Evolutionary conservation across 30 jellyfish, hydroid and myxozoan genomes (phyloP), one percentile per base, ranked within the genome.

Genomic region (Pseudorhiza aurosa): DNA sequence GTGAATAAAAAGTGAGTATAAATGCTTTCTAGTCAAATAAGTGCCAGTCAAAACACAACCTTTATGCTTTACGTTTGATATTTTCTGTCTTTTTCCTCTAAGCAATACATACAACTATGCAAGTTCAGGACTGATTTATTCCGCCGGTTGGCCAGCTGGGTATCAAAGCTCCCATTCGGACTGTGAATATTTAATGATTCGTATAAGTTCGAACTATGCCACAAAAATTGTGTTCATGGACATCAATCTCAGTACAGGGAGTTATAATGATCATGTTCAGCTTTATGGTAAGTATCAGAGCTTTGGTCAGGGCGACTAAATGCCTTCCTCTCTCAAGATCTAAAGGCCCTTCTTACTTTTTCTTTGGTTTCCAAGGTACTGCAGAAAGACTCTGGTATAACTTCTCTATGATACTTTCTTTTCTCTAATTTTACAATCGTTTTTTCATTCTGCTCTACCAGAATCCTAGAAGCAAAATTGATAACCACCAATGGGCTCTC

Each of bases 181-280:
- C 14, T 53, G 67, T 19, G 36, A 21, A 21, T 15, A 53, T 19
- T 53, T 22, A 21, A 53, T 53, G 24, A 53, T 22, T 1, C 67
- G 67, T 8, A 21, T 33, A 2, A 53, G 67, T 21, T 18, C n/a
- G 37, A 18, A 53, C 24, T 2, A 18, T 53, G 1, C 19, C 8
- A 53, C 67, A 53, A 53, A 53, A 36, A 9, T 53, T 53, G 67
- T 53, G 19, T 53, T 53, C 67, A 53, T 53, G 67, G 67, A 53
- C 36, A 10, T 21, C n/a, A 6, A 19, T 10, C 6, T 9, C 35
- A 53, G 19, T 14, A 12, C 15, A 12, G 0, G 27, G 21, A 12
- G 19, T 28, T 6, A 12, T 12, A 12, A 22, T 53, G 67, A 53
- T 53, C 2, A 15, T 53, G 67, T 53, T 21, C 4, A 21, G 22